Base-by-base conservation (phyloP, 2,113 vertebrate species). In the Melierax canorus region DNA sequence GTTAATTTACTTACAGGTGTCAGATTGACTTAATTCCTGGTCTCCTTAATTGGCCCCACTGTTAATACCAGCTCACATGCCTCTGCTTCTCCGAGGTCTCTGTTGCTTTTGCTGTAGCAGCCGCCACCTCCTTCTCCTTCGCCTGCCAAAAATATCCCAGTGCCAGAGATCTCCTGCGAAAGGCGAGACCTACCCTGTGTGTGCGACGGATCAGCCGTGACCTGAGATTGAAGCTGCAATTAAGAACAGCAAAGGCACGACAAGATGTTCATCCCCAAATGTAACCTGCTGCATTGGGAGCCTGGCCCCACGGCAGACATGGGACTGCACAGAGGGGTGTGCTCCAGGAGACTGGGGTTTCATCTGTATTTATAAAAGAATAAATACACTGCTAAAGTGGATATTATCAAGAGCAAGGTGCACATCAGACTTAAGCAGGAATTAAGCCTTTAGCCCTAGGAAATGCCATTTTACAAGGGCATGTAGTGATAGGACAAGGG, bases 141-240 rank as follows among this genome's bases (percentile, higher is more conserved):
- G 8, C 51, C 48, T 59, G 68, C 38, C 69, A 39, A 66, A 77
- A 81, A 29, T 26, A 74, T 22, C 77, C 29, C 66, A 45, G 32
- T 1, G 5, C 43, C 1, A 0, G 43, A 62, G 69, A 30, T 30
- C 6, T 60, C 69, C 64, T 2, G 15, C 0, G 2, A 59, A 56
- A 73, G 4, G 8, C 0, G 11, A 58, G 43, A 27, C 20, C 32
- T 38, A 12, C 29, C 27, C 11, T 0, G 2, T 3, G 51, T 1
- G 3, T 5, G 18, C 2, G 0, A 7, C 0, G 2, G 48, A 18
- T 39, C n/a, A 12, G 73, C 2, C 2, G 34, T 0, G 6, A 64
- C 46, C 50, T 3, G n/a, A 43, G 53, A 36, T 0, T 9, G 63
- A 62, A 75, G 39, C 17, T n/a, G 43, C 16, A 29, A 10, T 45